phyloP scores from a whole-genome alignment of 1,140 invertebrate genomes.

The Neodiprion fabricii region DNA sequence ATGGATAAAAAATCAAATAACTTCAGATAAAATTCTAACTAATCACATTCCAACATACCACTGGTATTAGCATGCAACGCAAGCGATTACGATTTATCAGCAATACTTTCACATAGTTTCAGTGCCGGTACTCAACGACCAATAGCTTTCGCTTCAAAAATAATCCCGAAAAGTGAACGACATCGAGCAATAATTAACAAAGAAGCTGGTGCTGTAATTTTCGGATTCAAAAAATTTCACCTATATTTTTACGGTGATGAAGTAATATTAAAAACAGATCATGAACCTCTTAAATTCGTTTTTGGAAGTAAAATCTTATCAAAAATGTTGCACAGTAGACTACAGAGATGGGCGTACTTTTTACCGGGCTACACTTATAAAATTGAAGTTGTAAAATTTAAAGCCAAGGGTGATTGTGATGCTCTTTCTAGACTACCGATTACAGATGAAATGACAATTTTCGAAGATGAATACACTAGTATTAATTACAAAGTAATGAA shows the following conservation, averaged over 20 bases:
- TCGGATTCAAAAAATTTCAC: no score
- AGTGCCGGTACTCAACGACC: no score
- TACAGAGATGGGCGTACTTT: slow-evolving; percentile 32
- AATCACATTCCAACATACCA: background rate
- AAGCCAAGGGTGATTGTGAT: slow-evolving; percentile 34
- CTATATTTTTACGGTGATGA: slow-evolving; percentile 30
- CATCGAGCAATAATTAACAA: no score
- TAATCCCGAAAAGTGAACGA: no score
- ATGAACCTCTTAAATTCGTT: slow-evolving; percentile 19
- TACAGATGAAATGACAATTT: background rate
- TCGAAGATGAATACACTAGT: no score
- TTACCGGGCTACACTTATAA: slow-evolving; percentile 29
- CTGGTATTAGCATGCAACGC: no score
- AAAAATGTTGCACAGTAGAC: slow-evolving; percentile 24
- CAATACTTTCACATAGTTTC: no score
- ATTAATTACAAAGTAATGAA: no score
- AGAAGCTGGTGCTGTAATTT: no score
- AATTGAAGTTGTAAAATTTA: slow-evolving; percentile 23
- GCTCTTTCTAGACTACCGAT: slow-evolving; percentile 26
- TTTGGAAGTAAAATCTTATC: slow-evolving; percentile 34
- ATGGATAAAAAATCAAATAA: slow-evolving; percentile 14
- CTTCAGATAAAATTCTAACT: slow-evolving; percentile 12
- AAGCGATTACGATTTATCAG: no score
- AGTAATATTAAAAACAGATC: no score
- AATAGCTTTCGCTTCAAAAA: no score